Evolutionary conservation across 2,113 vertebrate species (phyloP).

Genomic region (Podarcis raffonei): DNA sequence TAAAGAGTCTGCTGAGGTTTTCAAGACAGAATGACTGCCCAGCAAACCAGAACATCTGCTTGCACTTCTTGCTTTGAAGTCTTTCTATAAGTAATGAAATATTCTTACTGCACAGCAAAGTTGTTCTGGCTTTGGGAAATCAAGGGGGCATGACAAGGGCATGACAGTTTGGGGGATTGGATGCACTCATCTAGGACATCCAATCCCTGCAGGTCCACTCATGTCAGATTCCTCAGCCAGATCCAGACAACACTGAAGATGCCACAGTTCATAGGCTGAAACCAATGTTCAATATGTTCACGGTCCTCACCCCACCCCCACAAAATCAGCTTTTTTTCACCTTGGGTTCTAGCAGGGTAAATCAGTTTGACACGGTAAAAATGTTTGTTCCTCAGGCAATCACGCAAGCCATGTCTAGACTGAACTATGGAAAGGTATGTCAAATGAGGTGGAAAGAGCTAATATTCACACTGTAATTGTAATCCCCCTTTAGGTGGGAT

Average conservation of each 20-base stretch:
- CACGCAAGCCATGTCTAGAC: neutral
- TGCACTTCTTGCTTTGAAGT: constrained; percentile 66
- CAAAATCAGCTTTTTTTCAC: neutral
- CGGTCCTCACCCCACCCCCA: neutral
- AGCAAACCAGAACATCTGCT: constrained; percentile 67
- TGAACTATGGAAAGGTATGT: neutral
- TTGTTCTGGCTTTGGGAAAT: constrained; percentile 47
- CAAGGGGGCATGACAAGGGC: neutral
- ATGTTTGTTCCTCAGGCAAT: neutral
- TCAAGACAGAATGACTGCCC: constrained; percentile 33
- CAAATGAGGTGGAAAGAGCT: neutral
- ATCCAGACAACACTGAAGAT: neutral
- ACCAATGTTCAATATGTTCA: neutral
- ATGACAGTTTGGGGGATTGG: neutral
- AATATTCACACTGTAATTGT: neutral
- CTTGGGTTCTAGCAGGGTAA: neutral
- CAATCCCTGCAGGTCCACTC: neutral
- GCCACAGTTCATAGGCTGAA: neutral
- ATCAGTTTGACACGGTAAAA: neutral
- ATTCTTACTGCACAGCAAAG: constrained; percentile 39
- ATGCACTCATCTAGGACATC: neutral
- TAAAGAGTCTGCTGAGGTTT: constrained; percentile 46
- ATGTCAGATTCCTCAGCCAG: neutral
- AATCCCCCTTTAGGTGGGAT: neutral
- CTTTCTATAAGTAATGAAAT: constrained; percentile 54